Base-by-base conservation (phyloP, 2,113 vertebrate genomes). In the rat (Rattus norvegicus) region DNA sequence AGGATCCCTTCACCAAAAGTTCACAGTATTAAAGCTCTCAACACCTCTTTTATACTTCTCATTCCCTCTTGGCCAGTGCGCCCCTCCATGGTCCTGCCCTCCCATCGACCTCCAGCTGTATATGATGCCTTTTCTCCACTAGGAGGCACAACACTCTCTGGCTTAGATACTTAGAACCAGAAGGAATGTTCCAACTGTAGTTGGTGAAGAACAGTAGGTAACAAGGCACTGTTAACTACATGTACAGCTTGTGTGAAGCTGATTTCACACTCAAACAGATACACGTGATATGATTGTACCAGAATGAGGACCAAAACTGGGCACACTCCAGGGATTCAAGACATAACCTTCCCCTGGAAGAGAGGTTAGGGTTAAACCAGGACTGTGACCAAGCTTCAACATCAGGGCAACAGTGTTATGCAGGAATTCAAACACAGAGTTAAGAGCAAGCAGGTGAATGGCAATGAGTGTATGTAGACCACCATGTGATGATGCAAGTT, bases 291-390 rank as follows among this genome's bases (percentile, higher is more conserved):
- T 22, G 28, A 47, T 22, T 85, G 33, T 59, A n/a, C 33, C 49
- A 73, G 59, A 94, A 67, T 14, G 81, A 88, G 52, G 6, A 24
- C 28, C 47, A 47, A 75, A 63, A 24, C 77, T 92, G 12, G 47
- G 13, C 28, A 94, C 11, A 63, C 77, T 91, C 36, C 87, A 93
- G 30, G 73, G 93, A 90, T 39, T 95, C 49, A 95, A 69, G 30
- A 73, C 33, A 77, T 13, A 22, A 54, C 75, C 22, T 49, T 87
- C 0, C 49, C 72, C 28, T 67, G 54, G 19, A 93, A 52, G 75
- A 33, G 6, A 17, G 36, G 3, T 5, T 26, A 26, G 54, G 3
- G 80, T 43, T 81, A 72, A 94, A 77, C 6, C 22, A 69, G 1
- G 84, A 72, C 14, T 16, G 0, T 17, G 14, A 10, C 3, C n/a